Percentiles rank a stretch among this genome's conserved stretches.
phyloP scores from a whole-genome alignment of 1,140 invertebrate species.

The Ruditapes philippinarum region DNA sequence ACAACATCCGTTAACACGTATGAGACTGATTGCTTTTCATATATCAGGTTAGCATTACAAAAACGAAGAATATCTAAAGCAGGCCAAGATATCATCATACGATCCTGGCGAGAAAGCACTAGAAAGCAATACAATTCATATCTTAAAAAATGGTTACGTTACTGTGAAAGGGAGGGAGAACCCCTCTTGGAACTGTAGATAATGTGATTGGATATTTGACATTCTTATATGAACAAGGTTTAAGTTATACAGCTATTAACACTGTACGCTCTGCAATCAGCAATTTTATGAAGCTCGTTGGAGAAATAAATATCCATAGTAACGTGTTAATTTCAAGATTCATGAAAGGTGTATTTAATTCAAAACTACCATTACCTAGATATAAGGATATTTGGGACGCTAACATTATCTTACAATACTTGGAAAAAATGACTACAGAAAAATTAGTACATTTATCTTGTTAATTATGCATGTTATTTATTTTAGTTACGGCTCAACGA shows the following conservation, averaged over 20 bases:
- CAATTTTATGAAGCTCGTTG: not conserved
- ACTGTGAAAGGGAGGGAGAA: conserved; percentile 3
- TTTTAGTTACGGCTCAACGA: not conserved
- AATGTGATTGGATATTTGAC: conserved; percentile 14
- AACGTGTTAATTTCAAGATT: not conserved
- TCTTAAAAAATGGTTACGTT: conserved; percentile 35
- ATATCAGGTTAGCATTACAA: not conserved
- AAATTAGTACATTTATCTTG: no score
- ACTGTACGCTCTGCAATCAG: not conserved
- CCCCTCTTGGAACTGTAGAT: not conserved
- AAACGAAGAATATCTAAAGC: no score
- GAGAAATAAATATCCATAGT: no score
- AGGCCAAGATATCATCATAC: no score
- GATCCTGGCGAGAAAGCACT: conserved; percentile 18
- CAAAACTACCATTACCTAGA: no score
- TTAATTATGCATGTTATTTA: not conserved
- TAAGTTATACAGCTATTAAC: conserved; percentile 21
- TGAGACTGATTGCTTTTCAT: no score
- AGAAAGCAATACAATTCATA: conserved; percentile 37
- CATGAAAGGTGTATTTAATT: no score
- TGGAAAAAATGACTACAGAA: no score
- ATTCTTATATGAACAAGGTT: no score
- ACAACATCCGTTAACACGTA: not conserved
- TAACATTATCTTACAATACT: not conserved
- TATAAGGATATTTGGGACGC: not conserved